These are phyloP conservation scores for Haemorhous mexicanus DNA, from an alignment of 2,113 vertebrate species.

Conservation along the genomic window DNA sequence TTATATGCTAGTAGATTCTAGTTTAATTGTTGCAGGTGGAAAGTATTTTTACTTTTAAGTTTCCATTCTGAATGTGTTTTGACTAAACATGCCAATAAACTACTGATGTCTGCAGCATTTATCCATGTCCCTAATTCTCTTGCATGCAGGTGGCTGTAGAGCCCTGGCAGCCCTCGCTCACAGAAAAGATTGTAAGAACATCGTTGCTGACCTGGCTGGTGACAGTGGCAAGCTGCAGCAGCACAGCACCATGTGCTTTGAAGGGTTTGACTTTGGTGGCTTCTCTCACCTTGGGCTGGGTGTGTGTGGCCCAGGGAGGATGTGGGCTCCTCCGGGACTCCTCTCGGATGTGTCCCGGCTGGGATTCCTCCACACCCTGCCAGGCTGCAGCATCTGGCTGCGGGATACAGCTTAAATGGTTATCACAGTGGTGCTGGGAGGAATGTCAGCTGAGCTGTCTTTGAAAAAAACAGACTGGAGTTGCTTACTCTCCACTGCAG, in stretches of 20 bases:
- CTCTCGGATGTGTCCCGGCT: rapidly evolving
- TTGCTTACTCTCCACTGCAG: neutral
- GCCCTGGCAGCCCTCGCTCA: neutral
- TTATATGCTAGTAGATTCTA: slow-evolving; percentile 86
- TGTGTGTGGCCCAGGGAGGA: neutral
- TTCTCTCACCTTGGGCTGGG: neutral
- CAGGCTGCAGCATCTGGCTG: rapidly evolving
- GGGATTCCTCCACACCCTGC: rapidly evolving
- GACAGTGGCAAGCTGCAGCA: neutral
- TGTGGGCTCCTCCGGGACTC: rapidly evolving
- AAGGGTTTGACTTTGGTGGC: neutral
- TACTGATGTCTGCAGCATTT: slow-evolving; percentile 96
- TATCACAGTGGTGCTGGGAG: neutral
- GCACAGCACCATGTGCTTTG: rapidly evolving
- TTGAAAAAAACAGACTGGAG: neutral
- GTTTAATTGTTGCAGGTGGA: slow-evolving; percentile 87
- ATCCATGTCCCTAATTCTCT: slow-evolving; percentile 77
- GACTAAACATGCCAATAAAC: slow-evolving; percentile 98
- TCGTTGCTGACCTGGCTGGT: neutral
- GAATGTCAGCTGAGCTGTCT: neutral
- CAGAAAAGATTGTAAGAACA: neutral
- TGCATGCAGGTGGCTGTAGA: neutral
- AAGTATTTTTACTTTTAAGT: slow-evolving; percentile 77
- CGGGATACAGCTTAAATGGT: rapidly evolving
- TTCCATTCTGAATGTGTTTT: slow-evolving; percentile 95